phyloP scores from a whole-genome alignment of 2,113 vertebrate species.

The Pampusana beccarii region DNA sequence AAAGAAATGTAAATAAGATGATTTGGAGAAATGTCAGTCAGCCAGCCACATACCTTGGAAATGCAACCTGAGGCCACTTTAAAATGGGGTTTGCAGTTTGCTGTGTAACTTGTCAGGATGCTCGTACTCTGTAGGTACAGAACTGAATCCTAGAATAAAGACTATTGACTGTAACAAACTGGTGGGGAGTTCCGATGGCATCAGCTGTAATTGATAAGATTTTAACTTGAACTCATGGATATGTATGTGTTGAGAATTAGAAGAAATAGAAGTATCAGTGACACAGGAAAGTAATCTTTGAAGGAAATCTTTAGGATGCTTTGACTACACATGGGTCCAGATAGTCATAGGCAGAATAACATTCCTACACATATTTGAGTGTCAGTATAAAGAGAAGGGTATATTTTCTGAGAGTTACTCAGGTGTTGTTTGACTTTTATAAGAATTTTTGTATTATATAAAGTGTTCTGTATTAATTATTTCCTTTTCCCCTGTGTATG shows the following conservation, averaged over 20 bases:
- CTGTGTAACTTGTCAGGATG: not conserved
- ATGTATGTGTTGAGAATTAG: not conserved
- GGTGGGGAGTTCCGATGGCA: not conserved
- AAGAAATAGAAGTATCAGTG: not conserved
- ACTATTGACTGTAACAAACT: not conserved
- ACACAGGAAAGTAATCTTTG: not conserved
- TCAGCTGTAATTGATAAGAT: not conserved
- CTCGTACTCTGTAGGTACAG: not conserved
- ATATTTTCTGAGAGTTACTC: not conserved
- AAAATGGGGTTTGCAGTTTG: not conserved
- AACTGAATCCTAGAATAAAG: not conserved
- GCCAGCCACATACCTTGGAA: not conserved
- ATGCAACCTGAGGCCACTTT: not conserved
- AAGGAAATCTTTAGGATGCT: not conserved
- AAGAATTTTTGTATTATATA: not conserved
- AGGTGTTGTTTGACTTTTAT: not conserved
- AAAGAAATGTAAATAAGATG: not conserved
- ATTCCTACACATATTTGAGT: not conserved
- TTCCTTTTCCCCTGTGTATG: not conserved
- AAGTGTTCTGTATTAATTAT: not conserved
- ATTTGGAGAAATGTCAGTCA: not conserved
- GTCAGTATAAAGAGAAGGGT: not conserved
- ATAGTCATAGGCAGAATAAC: not conserved
- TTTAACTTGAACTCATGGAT: not conserved
- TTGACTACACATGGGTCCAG: not conserved